phyloP scores from a whole-genome alignment of 2,888 invertebrate genomes.

The Adela reaumurella region DNA sequence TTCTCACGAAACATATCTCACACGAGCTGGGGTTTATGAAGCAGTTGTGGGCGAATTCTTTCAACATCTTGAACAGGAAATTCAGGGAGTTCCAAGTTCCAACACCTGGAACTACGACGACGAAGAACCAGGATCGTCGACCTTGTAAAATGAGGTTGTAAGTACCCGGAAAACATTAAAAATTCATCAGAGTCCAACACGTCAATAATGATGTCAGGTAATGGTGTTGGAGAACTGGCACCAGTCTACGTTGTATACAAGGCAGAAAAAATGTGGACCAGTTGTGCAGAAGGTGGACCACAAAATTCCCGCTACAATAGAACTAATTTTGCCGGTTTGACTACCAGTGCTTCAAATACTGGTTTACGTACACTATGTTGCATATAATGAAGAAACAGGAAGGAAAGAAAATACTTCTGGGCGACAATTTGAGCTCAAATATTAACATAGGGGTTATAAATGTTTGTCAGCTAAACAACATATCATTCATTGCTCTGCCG shows the following conservation, averaged over 20 bases:
- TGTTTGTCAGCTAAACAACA: conserved; percentile 21
- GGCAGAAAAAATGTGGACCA: conserved; percentile 5
- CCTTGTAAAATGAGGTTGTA: conserved; percentile 11
- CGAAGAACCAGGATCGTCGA: conserved; percentile 18
- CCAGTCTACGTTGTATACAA: conserved; percentile 19
- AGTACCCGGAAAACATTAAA: conserved; percentile 18
- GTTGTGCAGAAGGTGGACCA: conserved; percentile 19
- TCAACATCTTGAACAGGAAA: too few species aligned
- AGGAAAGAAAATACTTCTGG: conserved; percentile 18
- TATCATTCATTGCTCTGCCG: conserved; percentile 21
- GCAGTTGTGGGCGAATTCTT: too few species aligned
- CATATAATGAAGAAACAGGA: conserved; percentile 4
- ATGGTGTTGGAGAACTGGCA: conserved; percentile 16
- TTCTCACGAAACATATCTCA: too few species aligned
- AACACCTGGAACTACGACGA: conserved; percentile 22
- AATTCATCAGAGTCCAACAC: conserved; percentile 18
- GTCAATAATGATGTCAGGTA: conserved; percentile 19
- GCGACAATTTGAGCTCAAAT: conserved; percentile 18
- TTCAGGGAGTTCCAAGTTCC: conserved; percentile 11
- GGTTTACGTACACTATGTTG: conserved; percentile 7
- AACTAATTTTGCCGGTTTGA: conserved; percentile 16
- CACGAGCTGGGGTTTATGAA: too few species aligned
- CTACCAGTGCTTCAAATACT: conserved; percentile 12
- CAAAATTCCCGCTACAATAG: conserved; percentile 19
- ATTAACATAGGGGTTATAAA: conserved; percentile 14